A percentile compares a stretch with the other conserved stretches of the same genome.
Conservation (phyloP, 2,888 invertebrate genomes). For the Blomia tropicalis region DNA sequence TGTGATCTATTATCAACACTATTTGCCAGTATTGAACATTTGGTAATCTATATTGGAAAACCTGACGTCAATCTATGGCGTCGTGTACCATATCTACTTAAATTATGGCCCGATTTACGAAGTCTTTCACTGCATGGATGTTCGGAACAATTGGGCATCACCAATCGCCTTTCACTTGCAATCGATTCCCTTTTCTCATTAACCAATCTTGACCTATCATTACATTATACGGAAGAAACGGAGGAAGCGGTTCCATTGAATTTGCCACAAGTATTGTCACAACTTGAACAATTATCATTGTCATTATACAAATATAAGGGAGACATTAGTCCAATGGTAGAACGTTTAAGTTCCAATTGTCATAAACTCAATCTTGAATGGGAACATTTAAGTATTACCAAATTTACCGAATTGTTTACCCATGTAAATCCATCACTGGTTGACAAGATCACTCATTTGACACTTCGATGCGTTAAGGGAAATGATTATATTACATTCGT, state of each 20-base stretch:
- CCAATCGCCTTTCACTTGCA: not conserved
- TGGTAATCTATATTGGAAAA: not conserved
- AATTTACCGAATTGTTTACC: not conserved
- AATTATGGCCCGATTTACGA: not conserved
- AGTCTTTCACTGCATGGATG: not conserved
- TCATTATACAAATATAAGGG: not conserved
- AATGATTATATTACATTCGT: not conserved
- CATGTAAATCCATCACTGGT: not conserved
- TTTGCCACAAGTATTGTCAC: not conserved
- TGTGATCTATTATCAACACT: not conserved
- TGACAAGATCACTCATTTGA: not conserved
- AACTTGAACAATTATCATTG: slow-evolving; percentile 1
- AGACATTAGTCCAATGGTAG: not conserved
- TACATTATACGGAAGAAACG: not conserved
- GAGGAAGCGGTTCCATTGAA: not conserved
- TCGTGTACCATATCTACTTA: not conserved
- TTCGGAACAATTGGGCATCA: not conserved
- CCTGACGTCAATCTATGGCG: not conserved
- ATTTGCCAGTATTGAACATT: not conserved
- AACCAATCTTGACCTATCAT: not conserved
- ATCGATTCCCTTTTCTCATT: not conserved
- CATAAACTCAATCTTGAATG: not conserved
- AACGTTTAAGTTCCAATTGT: not conserved
- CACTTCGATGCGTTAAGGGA: not conserved
- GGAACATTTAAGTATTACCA: not conserved